Conservation (phyloP, 1,140 invertebrate species). For the silkworm (Bombyx mori) region DNA sequence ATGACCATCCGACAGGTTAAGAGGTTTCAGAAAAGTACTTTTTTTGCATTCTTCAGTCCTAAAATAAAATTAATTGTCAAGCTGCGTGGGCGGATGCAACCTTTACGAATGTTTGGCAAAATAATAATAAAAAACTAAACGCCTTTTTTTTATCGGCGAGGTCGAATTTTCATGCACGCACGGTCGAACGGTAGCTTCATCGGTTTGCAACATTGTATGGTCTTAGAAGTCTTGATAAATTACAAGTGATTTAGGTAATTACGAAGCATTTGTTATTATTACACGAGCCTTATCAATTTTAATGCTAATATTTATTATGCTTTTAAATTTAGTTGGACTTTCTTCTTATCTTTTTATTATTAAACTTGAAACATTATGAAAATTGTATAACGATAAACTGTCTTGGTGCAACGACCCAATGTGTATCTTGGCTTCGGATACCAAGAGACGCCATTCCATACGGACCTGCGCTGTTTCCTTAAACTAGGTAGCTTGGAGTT, state of each 20-base stretch:
- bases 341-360: no score
- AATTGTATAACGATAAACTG: no score
- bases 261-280: background rate
- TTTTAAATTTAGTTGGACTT: no score
- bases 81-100: conserved; percentile 28
- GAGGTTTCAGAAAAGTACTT: conserved; percentile 32
- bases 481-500: no score
- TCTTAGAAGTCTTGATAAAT: conserved; percentile 7
- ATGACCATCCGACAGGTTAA: conserved; percentile 32
- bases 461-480: no score
- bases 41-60: conserved; percentile 35
- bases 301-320: background rate
- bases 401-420: no score
- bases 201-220: conserved; percentile 14
- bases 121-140: conserved; percentile 20
- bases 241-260: conserved; percentile 9
- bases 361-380: no score
- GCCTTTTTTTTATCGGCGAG: conserved; percentile 7
- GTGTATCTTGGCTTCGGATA: no score
- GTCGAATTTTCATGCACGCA: conserved; percentile 20
- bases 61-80: conserved; percentile 60
- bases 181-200: conserved; percentile 11
- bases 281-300: background rate
- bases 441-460: no score
- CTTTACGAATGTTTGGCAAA: conserved; percentile 9